These are phyloP conservation scores for Cotesia glomerata DNA, from an alignment of 1,140 invertebrate genomes.

Conservation along the genomic window DNA sequence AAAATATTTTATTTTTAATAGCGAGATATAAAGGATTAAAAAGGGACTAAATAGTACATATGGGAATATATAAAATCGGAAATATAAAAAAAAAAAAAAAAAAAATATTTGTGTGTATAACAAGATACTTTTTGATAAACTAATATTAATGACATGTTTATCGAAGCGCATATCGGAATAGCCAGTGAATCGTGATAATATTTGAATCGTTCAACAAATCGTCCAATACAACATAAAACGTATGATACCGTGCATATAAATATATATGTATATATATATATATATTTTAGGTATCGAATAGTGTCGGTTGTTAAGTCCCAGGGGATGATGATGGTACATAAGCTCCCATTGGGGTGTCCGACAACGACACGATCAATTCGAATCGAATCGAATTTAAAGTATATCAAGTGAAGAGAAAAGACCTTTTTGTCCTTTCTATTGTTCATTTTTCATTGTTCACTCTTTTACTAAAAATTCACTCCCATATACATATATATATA, in stretches of 20 bases:
- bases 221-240: slow-evolving; percentile 8
- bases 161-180: slow-evolving; percentile 12
- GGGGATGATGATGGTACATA: not conserved
- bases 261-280: not conserved
- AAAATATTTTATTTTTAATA: not conserved
- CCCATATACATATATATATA: too few species aligned
- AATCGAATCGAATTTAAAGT: too few species aligned
- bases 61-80: not conserved
- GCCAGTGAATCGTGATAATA: slow-evolving; percentile 21
- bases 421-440: not conserved
- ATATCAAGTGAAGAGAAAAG: not conserved
- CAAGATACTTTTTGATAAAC: slow-evolving; percentile 17
- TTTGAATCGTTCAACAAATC: slow-evolving; percentile 29
- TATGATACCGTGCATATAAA: not conserved
- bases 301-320: not conserved
- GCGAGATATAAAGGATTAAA: not conserved
- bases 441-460: slow-evolving; percentile 6
- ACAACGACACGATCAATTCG: too few species aligned
- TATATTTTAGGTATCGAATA: not conserved
- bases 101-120: too few species aligned
- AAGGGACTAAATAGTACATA: not conserved
- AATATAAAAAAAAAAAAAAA: too few species aligned
- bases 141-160: slow-evolving; percentile 30
- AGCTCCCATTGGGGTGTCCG: too few species aligned
- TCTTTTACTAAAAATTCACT: not conserved